phyloP scores from a whole-genome alignment of 2,888 invertebrate genomes.

The Plagiodera versicolora region DNA sequence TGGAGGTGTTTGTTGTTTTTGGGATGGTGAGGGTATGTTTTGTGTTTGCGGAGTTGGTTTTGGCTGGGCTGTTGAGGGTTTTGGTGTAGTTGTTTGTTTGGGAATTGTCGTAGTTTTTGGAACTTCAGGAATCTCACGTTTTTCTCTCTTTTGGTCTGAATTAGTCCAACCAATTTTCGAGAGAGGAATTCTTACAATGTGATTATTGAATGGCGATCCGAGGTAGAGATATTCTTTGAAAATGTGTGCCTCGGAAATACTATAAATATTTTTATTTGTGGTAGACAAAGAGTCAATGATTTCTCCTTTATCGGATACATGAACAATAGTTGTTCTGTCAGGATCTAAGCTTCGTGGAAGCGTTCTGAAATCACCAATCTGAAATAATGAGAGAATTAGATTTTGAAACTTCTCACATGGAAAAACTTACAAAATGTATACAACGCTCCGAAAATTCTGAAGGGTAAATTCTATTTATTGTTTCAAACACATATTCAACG shows the following conservation, averaged over 20 bases:
- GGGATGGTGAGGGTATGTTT: slow-evolving; percentile 32
- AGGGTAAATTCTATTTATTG: slow-evolving; percentile 66
- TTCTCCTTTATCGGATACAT: slow-evolving; percentile 72
- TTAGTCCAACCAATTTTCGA: slow-evolving; percentile 55
- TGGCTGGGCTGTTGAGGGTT: slow-evolving; percentile 27
- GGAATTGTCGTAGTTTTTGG: slow-evolving; percentile 31
- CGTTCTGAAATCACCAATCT: slow-evolving; percentile 69
- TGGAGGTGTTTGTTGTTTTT: slow-evolving; percentile 5
- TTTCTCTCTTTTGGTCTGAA: slow-evolving; percentile 30
- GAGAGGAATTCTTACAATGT: slow-evolving; percentile 65
- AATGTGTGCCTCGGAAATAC: slow-evolving; percentile 69
- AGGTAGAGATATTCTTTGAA: slow-evolving; percentile 66
- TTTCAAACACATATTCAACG: slow-evolving; percentile 65
- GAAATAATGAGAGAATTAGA: slow-evolving; percentile 40
- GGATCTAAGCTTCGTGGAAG: slow-evolving; percentile 46
- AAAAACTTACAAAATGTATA: slow-evolving; percentile 61
- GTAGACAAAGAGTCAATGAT: slow-evolving; percentile 70
- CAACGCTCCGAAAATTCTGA: slow-evolving; percentile 65
- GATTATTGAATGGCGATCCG: slow-evolving; percentile 70
- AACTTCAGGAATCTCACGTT: slow-evolving; percentile 20
- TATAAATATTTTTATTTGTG: slow-evolving; percentile 59
- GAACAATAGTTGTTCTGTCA: slow-evolving; percentile 61
- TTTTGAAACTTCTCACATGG: not conserved
- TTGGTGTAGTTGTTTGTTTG: slow-evolving; percentile 28
- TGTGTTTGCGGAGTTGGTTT: slow-evolving; percentile 24